Evolutionary conservation across 2,797 vertebrate species (phyloP).

Genomic region (Buphagus erythrorhynchus): DNA sequence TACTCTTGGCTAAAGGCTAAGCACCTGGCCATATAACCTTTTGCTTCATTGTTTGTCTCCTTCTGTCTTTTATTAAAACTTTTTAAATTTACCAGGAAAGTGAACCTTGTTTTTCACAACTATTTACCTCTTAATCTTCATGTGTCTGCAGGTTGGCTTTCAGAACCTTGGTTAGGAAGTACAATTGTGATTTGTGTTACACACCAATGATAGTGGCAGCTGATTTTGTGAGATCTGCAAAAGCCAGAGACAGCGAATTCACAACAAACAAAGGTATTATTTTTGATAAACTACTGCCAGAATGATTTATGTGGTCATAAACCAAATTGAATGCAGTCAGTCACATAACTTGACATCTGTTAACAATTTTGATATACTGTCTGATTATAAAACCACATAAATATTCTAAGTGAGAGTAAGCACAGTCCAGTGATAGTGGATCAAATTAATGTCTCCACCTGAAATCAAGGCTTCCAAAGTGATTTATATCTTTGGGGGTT

Average conservation of each 20-base stretch:
- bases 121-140: neutral
- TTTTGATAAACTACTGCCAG: neutral
- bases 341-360: neutral
- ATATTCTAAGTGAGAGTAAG: neutral
- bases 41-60: no score
- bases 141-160: constrained; percentile 86
- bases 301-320: neutral
- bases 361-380: neutral
- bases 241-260: constrained; percentile 98
- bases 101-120: no score
- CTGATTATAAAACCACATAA: neutral
- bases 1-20: no score
- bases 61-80: no score
- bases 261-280: constrained; percentile 88
- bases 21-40: no score
- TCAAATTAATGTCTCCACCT: neutral
- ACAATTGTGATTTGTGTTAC: constrained; percentile 93
- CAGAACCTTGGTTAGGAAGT: constrained; percentile 92
- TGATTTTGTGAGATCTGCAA: constrained; percentile 92
- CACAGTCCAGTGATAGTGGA: neutral
- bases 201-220: constrained; percentile 97
- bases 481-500: neutral
- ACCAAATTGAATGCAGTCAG: neutral
- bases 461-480: neutral
- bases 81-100: no score